Evolutionary conservation across 2,888 invertebrate species (phyloP), one percentile per base, ranked within the genome.

Genomic region (Salticus scenicus): DNA sequence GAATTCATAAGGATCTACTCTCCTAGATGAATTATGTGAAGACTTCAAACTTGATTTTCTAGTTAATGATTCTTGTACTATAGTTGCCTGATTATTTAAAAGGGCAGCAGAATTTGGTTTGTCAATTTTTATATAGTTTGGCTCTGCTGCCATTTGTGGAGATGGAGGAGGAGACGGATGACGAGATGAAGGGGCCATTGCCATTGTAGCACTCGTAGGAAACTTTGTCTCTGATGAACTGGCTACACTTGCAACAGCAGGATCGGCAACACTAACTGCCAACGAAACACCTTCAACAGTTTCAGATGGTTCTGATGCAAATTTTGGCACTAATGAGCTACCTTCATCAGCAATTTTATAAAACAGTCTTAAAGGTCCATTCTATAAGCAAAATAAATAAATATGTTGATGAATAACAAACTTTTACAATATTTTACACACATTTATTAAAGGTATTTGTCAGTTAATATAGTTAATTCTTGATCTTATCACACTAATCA

Each of bases 101-200:
- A 75, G 27, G 17, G 63, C 57, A 28, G 84, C 70, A 73, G 41
- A 71, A 42, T 70, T 74, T 27, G 78, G 78, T 20, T 78, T 78
- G 28, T 31, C 37, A 17, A 84, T 33, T 27, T 71, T 51, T 5
- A 84, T 31, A 63, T 84, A 72, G n/a, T 84, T 79, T 24, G 84
- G 84, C 30, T 84, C 84, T 51, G 67, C 69, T 4, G 84, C 84
- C 78, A 79, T 84, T 63, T 78, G 77, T 30, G 84, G 84, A 5
- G 84, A 84, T 17, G 84, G 78, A 0, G 84, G 84, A 5, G 78
- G 78, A 0, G 84, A 78, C 0, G 78, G 73, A 4, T 77, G 83
- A 7, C 83, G 83, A 20, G 84, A 74, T 42, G 84, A 57, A 33
- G 73, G 84, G 14, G 84, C 70, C 10, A 74, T 20, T 37, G 78